Percentiles rank a stretch among this genome's conserved stretches.
phyloP scores from a whole-genome alignment of 1,140 invertebrate genomes.

The Sycobia sp. region DNA sequence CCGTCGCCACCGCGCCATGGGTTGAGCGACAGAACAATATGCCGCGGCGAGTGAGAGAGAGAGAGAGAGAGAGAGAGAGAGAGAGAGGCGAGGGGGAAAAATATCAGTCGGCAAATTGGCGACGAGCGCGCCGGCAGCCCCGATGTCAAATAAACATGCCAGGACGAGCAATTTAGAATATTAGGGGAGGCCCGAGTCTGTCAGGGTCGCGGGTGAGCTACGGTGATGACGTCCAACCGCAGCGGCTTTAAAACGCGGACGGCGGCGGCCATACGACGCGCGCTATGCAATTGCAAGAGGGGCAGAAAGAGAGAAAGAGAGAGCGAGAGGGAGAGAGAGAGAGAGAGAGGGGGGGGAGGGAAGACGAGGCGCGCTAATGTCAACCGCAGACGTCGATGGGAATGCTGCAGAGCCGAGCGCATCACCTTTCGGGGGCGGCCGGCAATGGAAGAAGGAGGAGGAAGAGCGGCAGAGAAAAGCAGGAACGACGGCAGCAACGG shows the following conservation, averaged over 20 bases:
- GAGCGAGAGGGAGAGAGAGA: too few species aligned
- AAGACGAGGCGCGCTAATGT: slow-evolving; percentile 8
- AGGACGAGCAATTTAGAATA: slow-evolving; percentile 39
- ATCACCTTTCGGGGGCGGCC: not conserved
- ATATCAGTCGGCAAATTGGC: slow-evolving; percentile 32
- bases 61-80: not conserved
- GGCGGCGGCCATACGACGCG: not conserved
- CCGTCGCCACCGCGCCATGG: too few species aligned
- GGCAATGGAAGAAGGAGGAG: not conserved
- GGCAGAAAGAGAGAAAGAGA: too few species aligned
- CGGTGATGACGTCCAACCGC: slow-evolving; percentile 40
- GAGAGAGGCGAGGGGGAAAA: not conserved
- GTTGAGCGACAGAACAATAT: not conserved
- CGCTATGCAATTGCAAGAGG: slow-evolving; percentile 15
- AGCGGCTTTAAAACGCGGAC: slow-evolving; percentile 28
- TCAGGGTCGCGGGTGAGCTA: slow-evolving; percentile 38
- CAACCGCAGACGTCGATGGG: slow-evolving; percentile 33
- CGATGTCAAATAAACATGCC: slow-evolving; percentile 42
- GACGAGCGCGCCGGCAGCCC: slow-evolving; percentile 35
- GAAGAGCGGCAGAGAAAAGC: not conserved
- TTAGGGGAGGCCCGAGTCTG: slow-evolving; percentile 32
- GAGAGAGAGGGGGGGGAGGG: too few species aligned
- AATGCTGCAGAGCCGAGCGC: slow-evolving; percentile 11
- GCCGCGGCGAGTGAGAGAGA: not conserved
- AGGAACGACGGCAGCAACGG: too few species aligned